Base-by-base conservation (phyloP, 2,888 invertebrate species). In the Protonemura montana region DNA sequence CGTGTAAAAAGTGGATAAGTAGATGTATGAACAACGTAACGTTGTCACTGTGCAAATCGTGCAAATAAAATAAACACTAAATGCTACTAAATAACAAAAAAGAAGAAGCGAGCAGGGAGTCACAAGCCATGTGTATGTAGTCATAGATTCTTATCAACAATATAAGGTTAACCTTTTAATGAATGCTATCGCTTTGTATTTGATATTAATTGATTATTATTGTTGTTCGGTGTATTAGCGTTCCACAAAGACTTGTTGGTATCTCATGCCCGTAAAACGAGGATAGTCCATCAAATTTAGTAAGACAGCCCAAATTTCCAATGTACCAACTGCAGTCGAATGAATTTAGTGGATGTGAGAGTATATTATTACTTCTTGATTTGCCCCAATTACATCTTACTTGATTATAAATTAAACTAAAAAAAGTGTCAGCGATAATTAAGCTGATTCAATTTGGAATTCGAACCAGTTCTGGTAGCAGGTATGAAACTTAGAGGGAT, bases 151-250 rank as follows among this genome's bases (percentile, higher is more conserved):
- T 42, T 83, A 83, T 83, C 80, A 35, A 77, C 80, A 85, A 41
- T 59, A 85, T 85, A 85, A 77, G 35, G 42, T 86, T 86, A 82
- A 81, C 42, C 81, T 86, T 28, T 80, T 81, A 86, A 86, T 42
- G 81, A 82, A 82, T 42, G 77, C 80, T 85, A 82, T 59, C 13
- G 87, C 87, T 87, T 87, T 82, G 85, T 87, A 86, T 77, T 59
- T 87, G 41, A 87, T 85, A 76, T 82, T 87, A 82, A 86, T 86
- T 85, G 86, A 85, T 86, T 82, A 86, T 87, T 86, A 87, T 87
- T 87, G 85, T 87, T 85, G 86, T 87, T 87, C 86, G 86, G 86
- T 86, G 87, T 87, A 86, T 87, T 87, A 87, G 86, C 87, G 86
- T 87, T 86, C 81, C 86, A n/a, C 41, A 86, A 86, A 87, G 27